Evolutionary conservation across 2,888 invertebrate genomes (phyloP).

Genomic region (Stegophylla sp.): DNA sequence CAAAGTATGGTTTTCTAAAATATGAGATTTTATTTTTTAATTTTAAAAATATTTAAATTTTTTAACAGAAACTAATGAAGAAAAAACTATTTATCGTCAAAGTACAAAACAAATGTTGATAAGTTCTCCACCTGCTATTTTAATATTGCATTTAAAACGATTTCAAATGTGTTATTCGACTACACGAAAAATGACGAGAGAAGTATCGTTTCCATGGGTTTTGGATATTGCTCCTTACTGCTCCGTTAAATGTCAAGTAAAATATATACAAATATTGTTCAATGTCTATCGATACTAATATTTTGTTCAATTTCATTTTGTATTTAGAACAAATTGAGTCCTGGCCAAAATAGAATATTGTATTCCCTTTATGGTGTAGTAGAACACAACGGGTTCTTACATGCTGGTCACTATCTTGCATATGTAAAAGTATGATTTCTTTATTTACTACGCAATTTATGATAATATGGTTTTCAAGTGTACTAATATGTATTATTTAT

Average conservation of each 20-base stretch:
- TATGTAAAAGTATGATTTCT: conserved; percentile 75
- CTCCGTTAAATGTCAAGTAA: conserved; percentile 70
- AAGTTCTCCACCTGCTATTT: conserved; percentile 87
- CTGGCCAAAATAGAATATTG: conserved; percentile 74
- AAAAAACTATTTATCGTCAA: conserved; percentile 79
- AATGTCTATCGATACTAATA: neutral
- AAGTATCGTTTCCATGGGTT: conserved; percentile 84
- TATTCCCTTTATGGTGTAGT: conserved; percentile 95
- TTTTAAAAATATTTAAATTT: neutral
- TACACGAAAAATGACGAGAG: conserved; percentile 83
- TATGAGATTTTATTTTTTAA: neutral
- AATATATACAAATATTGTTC: conserved; percentile 15
- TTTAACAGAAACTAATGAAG: conserved; percentile 64
- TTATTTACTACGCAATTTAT: conserved; percentile 2
- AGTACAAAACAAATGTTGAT: conserved; percentile 86
- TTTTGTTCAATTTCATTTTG: conserved; percentile 2
- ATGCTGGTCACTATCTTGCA: conserved; percentile 91
- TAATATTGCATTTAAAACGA: conserved; percentile 93
- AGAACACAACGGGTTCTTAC: conserved; percentile 90
- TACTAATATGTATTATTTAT: neutral
- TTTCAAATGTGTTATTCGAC: conserved; percentile 83
- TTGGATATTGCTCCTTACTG: conserved; percentile 92
- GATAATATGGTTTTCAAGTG: neutral
- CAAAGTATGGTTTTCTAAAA: conserved; percentile 63
- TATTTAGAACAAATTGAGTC: conserved; percentile 66